phyloP scores from a whole-genome alignment of 92 coral and sea anemone species.

The Pocillopora grandis region DNA sequence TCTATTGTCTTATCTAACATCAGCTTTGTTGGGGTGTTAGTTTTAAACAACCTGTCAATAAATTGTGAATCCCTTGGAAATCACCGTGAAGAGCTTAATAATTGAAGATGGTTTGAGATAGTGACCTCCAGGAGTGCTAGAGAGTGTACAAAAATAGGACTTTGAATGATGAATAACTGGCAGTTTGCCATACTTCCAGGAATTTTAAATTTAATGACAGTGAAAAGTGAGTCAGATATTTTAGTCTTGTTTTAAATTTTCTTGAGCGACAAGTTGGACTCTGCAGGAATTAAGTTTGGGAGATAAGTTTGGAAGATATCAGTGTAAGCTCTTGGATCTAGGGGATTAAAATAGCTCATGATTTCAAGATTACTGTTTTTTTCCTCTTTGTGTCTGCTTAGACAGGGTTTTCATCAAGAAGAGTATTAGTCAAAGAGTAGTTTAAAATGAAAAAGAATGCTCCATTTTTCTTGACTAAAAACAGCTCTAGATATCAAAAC shows the following conservation, averaged over 20 bases:
- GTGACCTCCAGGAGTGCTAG: not conserved
- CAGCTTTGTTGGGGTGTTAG: not conserved
- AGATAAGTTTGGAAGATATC: not conserved
- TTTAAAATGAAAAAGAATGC: too few species aligned
- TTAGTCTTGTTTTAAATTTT: not conserved
- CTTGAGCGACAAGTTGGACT: not conserved
- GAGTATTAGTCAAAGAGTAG: too few species aligned
- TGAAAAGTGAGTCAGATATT: not conserved
- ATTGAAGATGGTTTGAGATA: not conserved
- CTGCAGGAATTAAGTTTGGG: not conserved
- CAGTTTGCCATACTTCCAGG: not conserved
- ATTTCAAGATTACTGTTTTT: too few species aligned
- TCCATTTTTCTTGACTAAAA: too few species aligned
- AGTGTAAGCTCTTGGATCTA: not conserved
- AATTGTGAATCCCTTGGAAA: not conserved
- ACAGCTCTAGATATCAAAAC: too few species aligned
- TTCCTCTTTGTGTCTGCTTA: too few species aligned
- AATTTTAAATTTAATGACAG: not conserved
- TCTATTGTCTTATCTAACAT: not conserved
- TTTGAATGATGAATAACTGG: not conserved
- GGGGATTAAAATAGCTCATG: not conserved
- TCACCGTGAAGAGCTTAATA: not conserved
- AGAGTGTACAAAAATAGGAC: not conserved
- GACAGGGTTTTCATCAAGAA: too few species aligned
- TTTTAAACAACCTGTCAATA: not conserved